Conservation (phyloP, 2,113 vertebrate species). For the Neoarius graeffei region DNA sequence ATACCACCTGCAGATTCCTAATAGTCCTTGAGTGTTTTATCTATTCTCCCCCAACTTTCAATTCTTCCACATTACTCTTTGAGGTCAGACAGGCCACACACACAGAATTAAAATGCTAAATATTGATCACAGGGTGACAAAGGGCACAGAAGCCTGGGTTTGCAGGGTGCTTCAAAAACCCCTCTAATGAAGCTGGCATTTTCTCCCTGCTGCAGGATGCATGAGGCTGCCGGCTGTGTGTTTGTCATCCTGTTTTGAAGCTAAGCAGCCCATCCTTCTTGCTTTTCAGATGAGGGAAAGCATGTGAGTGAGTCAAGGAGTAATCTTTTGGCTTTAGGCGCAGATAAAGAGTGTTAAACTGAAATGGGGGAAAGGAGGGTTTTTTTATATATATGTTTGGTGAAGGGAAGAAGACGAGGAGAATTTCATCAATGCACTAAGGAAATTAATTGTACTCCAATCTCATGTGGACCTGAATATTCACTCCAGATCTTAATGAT, state of each 20-base stretch:
- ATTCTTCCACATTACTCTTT: slow-evolving; percentile 43
- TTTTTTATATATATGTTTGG: slow-evolving; percentile 20
- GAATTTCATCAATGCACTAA: slow-evolving; percentile 12
- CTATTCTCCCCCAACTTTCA: slow-evolving; percentile 41
- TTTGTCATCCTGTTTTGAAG: slow-evolving; percentile 50
- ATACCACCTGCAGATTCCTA: slow-evolving; percentile 14
- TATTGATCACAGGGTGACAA: slow-evolving; percentile 55
- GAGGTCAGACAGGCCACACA: slow-evolving; percentile 44
- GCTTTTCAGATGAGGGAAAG: slow-evolving; percentile 42
- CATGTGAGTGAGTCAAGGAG: slow-evolving; percentile 36
- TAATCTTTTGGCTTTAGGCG: slow-evolving; percentile 43
- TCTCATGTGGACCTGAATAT: background rate
- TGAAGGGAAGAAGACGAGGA: background rate
- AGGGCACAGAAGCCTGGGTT: slow-evolving; percentile 47
- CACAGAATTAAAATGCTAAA: slow-evolving; percentile 57
- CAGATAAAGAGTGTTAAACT: slow-evolving; percentile 35
- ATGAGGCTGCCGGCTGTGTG: slow-evolving; percentile 23
- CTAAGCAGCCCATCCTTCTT: slow-evolving; percentile 44
- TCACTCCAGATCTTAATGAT: background rate
- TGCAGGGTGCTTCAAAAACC: slow-evolving; percentile 53
- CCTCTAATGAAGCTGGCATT: slow-evolving; percentile 60
- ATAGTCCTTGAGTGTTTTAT: slow-evolving; percentile 30
- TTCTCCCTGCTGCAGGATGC: slow-evolving; percentile 48
- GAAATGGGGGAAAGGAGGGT: background rate
- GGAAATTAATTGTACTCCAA: slow-evolving; percentile 10